A percentile compares a stretch with the other conserved stretches of the same genome.
Evolutionary conservation across 2,113 vertebrate genomes (phyloP).

Genomic region (Chascanopsetta lugubris): DNA sequence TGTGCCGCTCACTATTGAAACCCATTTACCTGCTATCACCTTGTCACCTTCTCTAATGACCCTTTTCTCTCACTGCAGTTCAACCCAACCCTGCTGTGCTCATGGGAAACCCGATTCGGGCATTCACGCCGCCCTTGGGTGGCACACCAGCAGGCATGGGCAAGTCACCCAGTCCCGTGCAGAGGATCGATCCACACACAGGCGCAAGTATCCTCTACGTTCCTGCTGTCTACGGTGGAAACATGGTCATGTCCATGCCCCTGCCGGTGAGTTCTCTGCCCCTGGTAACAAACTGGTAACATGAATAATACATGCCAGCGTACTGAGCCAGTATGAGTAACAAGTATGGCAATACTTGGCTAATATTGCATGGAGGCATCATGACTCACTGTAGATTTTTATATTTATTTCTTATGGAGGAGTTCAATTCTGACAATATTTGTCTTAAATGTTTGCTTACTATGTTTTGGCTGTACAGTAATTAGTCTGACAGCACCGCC

Average conservation of each 20-base stretch:
- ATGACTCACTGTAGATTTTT: no score
- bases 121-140: slow-evolving; percentile 93
- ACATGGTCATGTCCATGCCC: slow-evolving; percentile 99
- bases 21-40: background rate
- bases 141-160: slow-evolving; percentile 87
- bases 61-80: slow-evolving; percentile 78
- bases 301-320: background rate
- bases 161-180: slow-evolving; percentile 98
- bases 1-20: background rate
- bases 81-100: slow-evolving; percentile 93
- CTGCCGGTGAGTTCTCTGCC: slow-evolving; percentile 87
- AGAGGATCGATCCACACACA: slow-evolving; percentile 97
- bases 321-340: background rate
- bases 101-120: slow-evolving; percentile 96
- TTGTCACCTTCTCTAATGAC: slow-evolving; percentile 29
- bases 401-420: no score
- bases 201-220: slow-evolving; percentile 98
- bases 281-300: background rate
- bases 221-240: slow-evolving; percentile 97
- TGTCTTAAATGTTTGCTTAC: no score
- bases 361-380: background rate
- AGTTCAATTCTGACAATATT: no score
- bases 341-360: background rate
- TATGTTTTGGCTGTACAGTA: no score
- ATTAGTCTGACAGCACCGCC: no score